Evolutionary conservation across 2,797 vertebrate species (phyloP).

Genomic region (Acrocephalus scirpaceus): DNA sequence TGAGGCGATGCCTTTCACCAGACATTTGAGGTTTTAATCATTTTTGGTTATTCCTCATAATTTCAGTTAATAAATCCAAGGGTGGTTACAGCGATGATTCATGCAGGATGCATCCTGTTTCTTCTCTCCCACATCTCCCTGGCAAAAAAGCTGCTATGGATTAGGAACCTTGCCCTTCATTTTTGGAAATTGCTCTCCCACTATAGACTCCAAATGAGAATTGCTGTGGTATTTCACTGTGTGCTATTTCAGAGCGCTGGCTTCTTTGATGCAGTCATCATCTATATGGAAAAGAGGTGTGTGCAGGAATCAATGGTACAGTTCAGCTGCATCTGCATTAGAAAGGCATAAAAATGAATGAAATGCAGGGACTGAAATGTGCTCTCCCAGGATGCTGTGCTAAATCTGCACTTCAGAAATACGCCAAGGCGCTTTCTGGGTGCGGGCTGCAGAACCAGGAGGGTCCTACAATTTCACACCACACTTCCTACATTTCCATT

Average conservation of each 20-base stretch:
- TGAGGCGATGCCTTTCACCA: background rate
- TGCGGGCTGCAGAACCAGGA: background rate
- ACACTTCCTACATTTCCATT: background rate
- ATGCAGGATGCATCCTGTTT: conserved; percentile 60
- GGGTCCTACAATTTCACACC: background rate
- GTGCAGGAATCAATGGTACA: conserved; percentile 54
- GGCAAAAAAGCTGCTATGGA: conserved; percentile 53
- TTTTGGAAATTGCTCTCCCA: conserved; percentile 62
- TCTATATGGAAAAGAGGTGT: conserved; percentile 64
- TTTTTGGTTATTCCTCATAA: conserved; percentile 53
- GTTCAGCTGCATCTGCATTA: conserved; percentile 67
- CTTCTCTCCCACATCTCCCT: conserved; percentile 60
- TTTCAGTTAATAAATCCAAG: conserved; percentile 64
- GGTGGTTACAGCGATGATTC: conserved; percentile 62
- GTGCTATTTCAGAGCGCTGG: conserved; percentile 44
- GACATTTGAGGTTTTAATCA: conserved; percentile 20
- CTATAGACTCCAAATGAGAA: conserved; percentile 62
- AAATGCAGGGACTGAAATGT: conserved; percentile 25
- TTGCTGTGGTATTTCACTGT: conserved; percentile 54
- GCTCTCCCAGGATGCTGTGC: background rate
- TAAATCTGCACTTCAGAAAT: conserved; percentile 1
- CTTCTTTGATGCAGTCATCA: conserved; percentile 58
- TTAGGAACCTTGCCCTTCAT: conserved; percentile 60
- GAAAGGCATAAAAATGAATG: conserved; percentile 62
- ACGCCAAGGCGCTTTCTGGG: background rate